These are phyloP conservation scores for Monodelphis domestica DNA, from an alignment of 2,797 vertebrate genomes.

Conservation along the genomic window DNA sequence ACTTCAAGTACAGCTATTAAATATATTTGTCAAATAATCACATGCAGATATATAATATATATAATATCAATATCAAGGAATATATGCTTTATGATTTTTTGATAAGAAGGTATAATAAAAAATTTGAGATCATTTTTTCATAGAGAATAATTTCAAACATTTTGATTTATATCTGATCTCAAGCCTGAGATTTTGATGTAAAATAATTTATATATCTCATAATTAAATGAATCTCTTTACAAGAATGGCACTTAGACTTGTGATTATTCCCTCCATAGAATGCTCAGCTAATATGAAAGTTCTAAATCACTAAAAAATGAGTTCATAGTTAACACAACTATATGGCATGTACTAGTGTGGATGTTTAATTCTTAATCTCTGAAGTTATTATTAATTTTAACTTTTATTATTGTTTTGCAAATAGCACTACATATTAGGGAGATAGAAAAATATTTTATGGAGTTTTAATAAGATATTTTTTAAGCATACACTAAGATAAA, in stretches of 20 bases:
- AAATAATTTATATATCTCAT: not conserved
- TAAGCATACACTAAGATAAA: not conserved
- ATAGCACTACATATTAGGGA: not conserved
- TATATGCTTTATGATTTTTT: too few species aligned
- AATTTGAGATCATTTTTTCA: not conserved
- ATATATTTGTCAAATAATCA: too few species aligned
- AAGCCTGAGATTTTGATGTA: not conserved
- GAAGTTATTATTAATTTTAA: too few species aligned
- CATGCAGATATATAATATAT: not conserved
- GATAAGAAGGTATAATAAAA: not conserved
- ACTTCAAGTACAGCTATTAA: not conserved
- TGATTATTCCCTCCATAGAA: not conserved
- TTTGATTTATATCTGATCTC: not conserved
- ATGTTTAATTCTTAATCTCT: not conserved
- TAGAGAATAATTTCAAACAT: not conserved
- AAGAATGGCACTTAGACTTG: not conserved
- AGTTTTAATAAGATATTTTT: not conserved
- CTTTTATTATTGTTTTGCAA: constrained; percentile 19
- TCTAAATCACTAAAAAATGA: not conserved
- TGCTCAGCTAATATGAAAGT: constrained; percentile 7
- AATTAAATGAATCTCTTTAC: not conserved
- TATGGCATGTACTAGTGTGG: not conserved
- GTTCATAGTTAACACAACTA: not conserved
- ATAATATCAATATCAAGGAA: too few species aligned
- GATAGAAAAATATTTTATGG: not conserved